Evolutionary conservation across 2,797 vertebrate species (phyloP).

Genomic region (Syndactyla subalaris): DNA sequence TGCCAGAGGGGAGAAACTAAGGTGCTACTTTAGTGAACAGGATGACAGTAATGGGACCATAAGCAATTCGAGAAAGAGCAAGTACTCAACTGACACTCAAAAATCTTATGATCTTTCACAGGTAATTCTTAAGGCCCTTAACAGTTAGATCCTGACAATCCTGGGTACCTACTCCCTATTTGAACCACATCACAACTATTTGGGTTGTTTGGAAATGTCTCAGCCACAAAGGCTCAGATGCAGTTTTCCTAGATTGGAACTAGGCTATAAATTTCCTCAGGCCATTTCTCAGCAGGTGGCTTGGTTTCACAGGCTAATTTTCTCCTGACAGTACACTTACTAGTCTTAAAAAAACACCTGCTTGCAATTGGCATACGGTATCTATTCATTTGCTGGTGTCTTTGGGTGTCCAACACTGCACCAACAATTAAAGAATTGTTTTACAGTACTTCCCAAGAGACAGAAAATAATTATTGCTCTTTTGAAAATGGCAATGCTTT

Average conservation of each 20-base stretch:
- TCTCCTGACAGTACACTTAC: background rate
- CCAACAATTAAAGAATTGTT: background rate
- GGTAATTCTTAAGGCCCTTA: background rate
- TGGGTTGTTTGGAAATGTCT: background rate
- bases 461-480: background rate
- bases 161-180: background rate
- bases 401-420: background rate
- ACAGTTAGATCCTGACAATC: background rate
- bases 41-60: background rate
- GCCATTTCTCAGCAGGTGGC: background rate
- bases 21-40: background rate
- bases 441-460: background rate
- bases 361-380: background rate
- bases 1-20: background rate
- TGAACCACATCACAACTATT: background rate
- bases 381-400: background rate
- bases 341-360: background rate
- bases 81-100: background rate
- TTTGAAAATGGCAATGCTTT: background rate
- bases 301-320: background rate
- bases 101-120: background rate
- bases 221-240: background rate
- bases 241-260: background rate
- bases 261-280: background rate
- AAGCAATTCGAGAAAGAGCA: background rate